Conservation (phyloP, 2,797 vertebrate species). For the Coluber constrictor region DNA sequence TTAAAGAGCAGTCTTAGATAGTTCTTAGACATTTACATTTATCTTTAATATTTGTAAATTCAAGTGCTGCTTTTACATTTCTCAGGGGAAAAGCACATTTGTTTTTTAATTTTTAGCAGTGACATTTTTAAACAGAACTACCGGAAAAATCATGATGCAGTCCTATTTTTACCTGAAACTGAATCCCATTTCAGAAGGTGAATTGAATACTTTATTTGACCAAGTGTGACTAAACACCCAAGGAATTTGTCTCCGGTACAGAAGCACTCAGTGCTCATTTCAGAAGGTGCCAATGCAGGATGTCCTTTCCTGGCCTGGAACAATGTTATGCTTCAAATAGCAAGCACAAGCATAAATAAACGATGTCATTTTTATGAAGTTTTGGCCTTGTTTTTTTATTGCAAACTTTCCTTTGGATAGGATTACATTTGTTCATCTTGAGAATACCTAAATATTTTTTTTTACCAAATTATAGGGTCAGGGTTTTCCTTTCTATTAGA, state of each 20-base stretch:
- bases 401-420: background rate
- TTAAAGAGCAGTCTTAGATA: background rate
- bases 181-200: background rate
- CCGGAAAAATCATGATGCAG: background rate
- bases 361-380: background rate
- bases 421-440: background rate
- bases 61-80: background rate
- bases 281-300: background rate
- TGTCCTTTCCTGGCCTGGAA: background rate
- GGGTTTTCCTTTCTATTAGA: background rate
- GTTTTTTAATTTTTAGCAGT: background rate
- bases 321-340: background rate
- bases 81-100: background rate
- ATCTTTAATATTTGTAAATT: background rate
- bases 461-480: background rate
- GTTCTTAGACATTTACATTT: background rate
- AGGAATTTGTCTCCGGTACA: background rate
- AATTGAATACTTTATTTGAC: background rate
- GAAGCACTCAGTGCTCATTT: background rate
- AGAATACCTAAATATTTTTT: background rate
- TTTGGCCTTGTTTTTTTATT: background rate
- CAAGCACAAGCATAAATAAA: slow-evolving; percentile 24
- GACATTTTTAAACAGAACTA: background rate
- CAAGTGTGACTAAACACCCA: background rate
- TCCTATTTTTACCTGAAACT: background rate